Evolutionary conservation across 2,113 vertebrate genomes (phyloP).

Genomic region (Lamprologus callipterus): DNA sequence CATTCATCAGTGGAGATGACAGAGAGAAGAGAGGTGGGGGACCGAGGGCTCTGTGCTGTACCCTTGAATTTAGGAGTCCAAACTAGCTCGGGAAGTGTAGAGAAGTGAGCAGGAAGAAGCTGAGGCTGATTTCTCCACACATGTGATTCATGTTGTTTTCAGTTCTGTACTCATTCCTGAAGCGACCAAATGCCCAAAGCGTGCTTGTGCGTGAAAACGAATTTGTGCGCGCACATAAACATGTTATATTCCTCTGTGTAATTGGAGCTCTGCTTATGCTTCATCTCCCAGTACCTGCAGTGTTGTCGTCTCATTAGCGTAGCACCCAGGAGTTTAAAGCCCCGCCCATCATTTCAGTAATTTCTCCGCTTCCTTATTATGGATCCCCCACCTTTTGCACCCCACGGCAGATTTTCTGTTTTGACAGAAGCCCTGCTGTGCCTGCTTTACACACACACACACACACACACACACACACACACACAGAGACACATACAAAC

Average conservation of each 20-base stretch:
- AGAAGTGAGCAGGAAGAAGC: not conserved
- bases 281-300: slow-evolving; percentile 12
- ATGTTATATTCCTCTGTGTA: not conserved
- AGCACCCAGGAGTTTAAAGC: slow-evolving; percentile 1
- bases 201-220: not conserved
- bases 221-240: not conserved
- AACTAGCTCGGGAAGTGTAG: not conserved
- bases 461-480: not conserved
- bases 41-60: slow-evolving; percentile 12
- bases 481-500: not conserved
- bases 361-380: slow-evolving; percentile 19
- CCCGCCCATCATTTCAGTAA: slow-evolving; percentile 22
- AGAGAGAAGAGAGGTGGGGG: slow-evolving; percentile 19
- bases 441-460: slow-evolving; percentile 6
- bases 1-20: slow-evolving; percentile 64
- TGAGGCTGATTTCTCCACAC: slow-evolving; percentile 6
- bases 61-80: slow-evolving; percentile 44
- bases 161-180: not conserved
- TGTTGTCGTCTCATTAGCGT: slow-evolving; percentile 1
- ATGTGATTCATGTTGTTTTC: not conserved
- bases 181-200: not conserved
- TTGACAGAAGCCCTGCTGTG: slow-evolving; percentile 58
- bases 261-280: not conserved
- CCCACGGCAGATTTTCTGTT: slow-evolving; percentile 51
- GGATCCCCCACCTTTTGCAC: slow-evolving; percentile 36